A percentile compares a stretch with the other conserved stretches of the same genome.
These are phyloP conservation scores for Synaphobranchus kaupii DNA, from an alignment of 2,797 vertebrate genomes.

Conservation along the genomic window DNA sequence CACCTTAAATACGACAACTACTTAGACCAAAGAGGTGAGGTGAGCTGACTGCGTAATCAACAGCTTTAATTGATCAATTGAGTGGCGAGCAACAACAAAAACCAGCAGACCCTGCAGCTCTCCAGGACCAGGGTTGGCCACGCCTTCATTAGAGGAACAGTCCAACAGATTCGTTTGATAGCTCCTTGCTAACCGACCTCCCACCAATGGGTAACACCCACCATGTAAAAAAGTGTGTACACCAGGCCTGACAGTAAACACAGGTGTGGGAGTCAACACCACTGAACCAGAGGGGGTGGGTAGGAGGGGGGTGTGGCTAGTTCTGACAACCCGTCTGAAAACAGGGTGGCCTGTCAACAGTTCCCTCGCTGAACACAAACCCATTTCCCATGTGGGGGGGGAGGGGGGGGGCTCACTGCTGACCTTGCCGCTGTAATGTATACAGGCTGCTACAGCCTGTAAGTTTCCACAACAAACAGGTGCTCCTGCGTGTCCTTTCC, in stretches of 20 bases:
- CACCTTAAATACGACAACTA: too few relatives aligned
- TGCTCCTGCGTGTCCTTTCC: background rate
- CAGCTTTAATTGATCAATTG: too few relatives aligned
- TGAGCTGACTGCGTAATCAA: too few relatives aligned
- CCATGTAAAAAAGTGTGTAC: background rate
- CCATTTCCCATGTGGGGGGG: background rate
- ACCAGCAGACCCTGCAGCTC: too few relatives aligned
- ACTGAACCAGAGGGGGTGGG: background rate
- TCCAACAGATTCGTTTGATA: background rate
- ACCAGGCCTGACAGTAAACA: background rate
- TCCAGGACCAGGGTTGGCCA: too few relatives aligned
- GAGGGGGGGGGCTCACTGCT: background rate
- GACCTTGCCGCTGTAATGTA: background rate
- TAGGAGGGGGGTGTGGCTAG: background rate
- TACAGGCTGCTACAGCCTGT: background rate
- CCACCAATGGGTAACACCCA: background rate
- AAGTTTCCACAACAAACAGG: slow-evolving; percentile 13
- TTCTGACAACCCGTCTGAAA: background rate
- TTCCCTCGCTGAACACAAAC: background rate
- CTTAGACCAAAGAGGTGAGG: too few relatives aligned
- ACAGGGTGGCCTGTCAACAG: slow-evolving; percentile 4
- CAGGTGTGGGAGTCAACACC: slow-evolving; percentile 2
- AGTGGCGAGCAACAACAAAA: too few relatives aligned
- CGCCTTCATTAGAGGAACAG: background rate
- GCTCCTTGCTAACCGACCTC: background rate